Base-by-base conservation (phyloP, 92 coral and sea anemone species). In the Phenganax marumi region DNA sequence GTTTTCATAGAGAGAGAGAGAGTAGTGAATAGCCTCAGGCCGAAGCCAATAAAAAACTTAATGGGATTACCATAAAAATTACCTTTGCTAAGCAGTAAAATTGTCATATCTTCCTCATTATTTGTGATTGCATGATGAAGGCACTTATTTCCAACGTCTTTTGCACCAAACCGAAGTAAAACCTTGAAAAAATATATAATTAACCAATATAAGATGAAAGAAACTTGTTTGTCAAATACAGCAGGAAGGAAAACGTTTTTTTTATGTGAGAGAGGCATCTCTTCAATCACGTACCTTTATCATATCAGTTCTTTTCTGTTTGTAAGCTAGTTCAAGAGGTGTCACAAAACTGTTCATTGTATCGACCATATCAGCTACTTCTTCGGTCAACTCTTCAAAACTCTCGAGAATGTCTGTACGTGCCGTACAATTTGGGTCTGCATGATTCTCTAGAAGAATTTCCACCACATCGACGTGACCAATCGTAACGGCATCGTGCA, bases 281-380 rank as follows among this genome's bases (percentile, higher is more conserved):
- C 43, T 33, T 33, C 5, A 2, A 33, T 33, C 13, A 19, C 12
- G 3, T 10, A 66, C 72, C 48, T 78, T 78, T 33, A 78, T 50
- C 60, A 63, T 61, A 3, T 78, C 83, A 68, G 60, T 48, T 66
- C 89, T 86, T 14, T 92, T 90, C 11, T 84, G 89, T 23, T 18
- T 43, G 82, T 97, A 92, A 25, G 98, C 96, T 55, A 89, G 91
- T 90, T 92, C 89, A 52, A 95, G 89, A 0, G 98, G 93, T 19
- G 93, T 89, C 81, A 85, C 84, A 65, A 52, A 62, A 65, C 50
- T 26, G 76, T 47, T 50, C 60, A 62, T 52, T 71, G 77, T 14
- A 71, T 85, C 21, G 54, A 64, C 87, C 66, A 63, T n/a, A 75
- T 81, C 77, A 12, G 74, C 69, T 25, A 84, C 33, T 65, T 84